Percentiles rank a stretch among this genome's conserved stretches.
phyloP scores from a whole-genome alignment of 64 coral and sea anemone species.

The Dendrophyllia cribrosa region DNA sequence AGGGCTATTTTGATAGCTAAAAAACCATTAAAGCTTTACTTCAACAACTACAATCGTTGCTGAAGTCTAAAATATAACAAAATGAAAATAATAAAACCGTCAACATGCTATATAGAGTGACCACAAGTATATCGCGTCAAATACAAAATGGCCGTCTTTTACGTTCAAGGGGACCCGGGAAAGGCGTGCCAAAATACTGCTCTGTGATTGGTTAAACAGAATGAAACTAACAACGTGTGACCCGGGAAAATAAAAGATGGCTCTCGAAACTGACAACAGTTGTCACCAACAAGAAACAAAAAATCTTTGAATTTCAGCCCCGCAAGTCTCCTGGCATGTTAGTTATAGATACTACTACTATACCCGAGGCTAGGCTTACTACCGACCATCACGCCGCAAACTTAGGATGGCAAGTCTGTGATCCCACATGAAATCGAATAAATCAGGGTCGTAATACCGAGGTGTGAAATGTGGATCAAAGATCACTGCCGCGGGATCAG shows the following conservation, averaged over 20 bases:
- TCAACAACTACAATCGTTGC: background rate
- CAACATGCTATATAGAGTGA: background rate
- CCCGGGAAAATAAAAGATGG: background rate
- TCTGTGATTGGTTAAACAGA: constrained; percentile 17
- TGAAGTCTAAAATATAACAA: background rate
- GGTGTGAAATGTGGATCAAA: too few relatives aligned
- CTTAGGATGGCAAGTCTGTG: too few relatives aligned
- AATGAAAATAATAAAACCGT: background rate
- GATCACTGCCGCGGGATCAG: too few relatives aligned
- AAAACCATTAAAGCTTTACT: background rate
- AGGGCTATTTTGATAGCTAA: background rate
- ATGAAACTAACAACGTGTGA: background rate
- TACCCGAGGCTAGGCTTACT: too few relatives aligned
- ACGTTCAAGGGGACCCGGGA: background rate
- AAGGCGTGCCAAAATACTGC: background rate
- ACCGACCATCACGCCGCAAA: too few relatives aligned
- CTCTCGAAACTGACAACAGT: too few relatives aligned
- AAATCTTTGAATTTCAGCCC: too few relatives aligned
- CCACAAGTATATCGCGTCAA: background rate
- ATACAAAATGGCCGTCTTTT: constrained; percentile 1
- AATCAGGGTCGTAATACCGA: too few relatives aligned
- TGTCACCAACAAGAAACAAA: too few relatives aligned
- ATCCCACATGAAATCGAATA: too few relatives aligned
- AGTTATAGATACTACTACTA: too few relatives aligned
- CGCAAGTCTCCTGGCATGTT: too few relatives aligned